phyloP scores from a whole-genome alignment of 1,140 invertebrate genomes.

The Lerema accius region DNA sequence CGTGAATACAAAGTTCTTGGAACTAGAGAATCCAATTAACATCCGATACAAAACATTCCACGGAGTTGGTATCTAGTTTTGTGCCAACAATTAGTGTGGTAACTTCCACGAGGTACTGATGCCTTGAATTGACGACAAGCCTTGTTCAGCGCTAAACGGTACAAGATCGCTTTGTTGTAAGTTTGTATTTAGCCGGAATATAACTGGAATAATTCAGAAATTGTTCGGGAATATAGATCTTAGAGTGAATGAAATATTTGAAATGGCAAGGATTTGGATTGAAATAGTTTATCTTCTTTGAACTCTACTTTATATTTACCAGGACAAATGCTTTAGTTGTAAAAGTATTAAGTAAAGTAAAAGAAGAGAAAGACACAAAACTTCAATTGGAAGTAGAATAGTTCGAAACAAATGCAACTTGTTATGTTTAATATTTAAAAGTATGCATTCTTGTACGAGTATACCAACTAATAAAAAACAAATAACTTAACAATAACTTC shows the following conservation, averaged over 20 bases:
- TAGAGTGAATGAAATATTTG: background rate
- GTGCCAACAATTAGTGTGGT: constrained; percentile 44
- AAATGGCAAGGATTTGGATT: no score
- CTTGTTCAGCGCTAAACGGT: constrained; percentile 46
- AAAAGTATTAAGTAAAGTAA: no score
- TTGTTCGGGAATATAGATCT: constrained; percentile 6
- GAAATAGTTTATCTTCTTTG: no score
- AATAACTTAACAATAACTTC: no score
- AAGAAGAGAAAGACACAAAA: no score
- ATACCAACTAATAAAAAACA: no score
- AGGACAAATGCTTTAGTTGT: no score
- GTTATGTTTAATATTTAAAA: no score
- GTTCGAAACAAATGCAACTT: no score
- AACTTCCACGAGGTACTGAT: constrained; percentile 32
- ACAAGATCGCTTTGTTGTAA: constrained; percentile 49
- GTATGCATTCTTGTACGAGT: no score
- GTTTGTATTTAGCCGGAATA: constrained; percentile 45
- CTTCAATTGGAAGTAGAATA: no score
- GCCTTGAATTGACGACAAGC: constrained; percentile 47
- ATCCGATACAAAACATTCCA: constrained; percentile 35
- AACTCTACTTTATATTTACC: no score
- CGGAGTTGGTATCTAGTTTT: constrained; percentile 37
- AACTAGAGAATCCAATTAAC: constrained; percentile 35
- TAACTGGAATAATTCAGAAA: constrained; percentile 39
- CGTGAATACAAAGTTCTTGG: constrained; percentile 5